phyloP scores from a whole-genome alignment of 2,888 invertebrate species.

The Drosophila prolongata region DNA sequence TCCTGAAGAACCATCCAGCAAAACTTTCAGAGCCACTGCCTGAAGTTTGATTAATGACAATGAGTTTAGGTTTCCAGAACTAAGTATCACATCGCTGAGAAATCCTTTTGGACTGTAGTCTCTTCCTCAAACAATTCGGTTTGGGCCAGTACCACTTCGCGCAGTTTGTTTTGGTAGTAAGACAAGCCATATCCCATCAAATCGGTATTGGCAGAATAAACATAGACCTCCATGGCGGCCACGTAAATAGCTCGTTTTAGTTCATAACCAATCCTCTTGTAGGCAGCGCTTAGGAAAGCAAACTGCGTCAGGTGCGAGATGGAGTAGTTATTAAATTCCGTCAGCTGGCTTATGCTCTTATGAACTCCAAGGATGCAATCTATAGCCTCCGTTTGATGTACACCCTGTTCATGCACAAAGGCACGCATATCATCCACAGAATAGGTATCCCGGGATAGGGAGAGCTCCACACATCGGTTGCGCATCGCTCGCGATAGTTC shows the following conservation, averaged over 20 bases:
- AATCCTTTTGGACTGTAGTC: constrained; percentile 38
- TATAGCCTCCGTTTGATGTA: constrained; percentile 83
- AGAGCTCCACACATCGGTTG: constrained; percentile 97
- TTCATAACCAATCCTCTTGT: constrained; percentile 80
- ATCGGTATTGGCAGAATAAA: constrained; percentile 82
- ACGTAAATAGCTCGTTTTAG: constrained; percentile 81
- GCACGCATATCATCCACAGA: constrained; percentile 85
- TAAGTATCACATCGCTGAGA: constrained; percentile 73
- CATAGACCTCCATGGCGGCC: constrained; percentile 84
- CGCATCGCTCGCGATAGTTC: constrained; percentile 99
- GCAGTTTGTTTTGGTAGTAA: constrained; percentile 82
- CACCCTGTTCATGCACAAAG: constrained; percentile 85
- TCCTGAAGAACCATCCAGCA: constrained; percentile 46
- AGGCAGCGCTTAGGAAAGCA: constrained; percentile 81
- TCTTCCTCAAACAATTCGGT: constrained; percentile 49
- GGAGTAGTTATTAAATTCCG: constrained; percentile 81
- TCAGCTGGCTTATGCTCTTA: constrained; percentile 70
- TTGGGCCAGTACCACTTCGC: constrained; percentile 76
- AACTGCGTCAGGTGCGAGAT: constrained; percentile 83
- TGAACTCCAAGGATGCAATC: constrained; percentile 85
- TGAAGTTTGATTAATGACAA: constrained; percentile 81
- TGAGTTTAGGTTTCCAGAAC: constrained; percentile 71
- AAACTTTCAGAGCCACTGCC: constrained; percentile 71
- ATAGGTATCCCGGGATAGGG: constrained; percentile 83
- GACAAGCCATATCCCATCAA: constrained; percentile 82